Evolutionary conservation across 2,888 invertebrate species (phyloP).

Genomic region (Lissonota sp.): DNA sequence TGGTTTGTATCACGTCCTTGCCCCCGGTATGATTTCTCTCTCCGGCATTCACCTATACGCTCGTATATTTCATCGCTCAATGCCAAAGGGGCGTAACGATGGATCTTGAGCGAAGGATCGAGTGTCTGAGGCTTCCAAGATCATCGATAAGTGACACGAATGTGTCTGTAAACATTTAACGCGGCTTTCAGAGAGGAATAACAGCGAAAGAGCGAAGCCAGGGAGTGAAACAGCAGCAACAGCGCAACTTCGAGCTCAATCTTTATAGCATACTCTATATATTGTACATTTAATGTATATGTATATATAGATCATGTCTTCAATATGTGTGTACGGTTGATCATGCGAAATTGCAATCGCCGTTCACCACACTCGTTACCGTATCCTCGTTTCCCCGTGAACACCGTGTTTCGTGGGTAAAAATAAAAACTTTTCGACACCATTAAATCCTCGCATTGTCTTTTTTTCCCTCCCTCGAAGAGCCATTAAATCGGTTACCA

Average conservation of each 20-base stretch:
- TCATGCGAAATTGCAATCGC: constrained; percentile 7
- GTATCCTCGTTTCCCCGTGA: neutral
- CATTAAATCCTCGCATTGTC: neutral
- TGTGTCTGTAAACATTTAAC: neutral
- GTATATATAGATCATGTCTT: constrained; percentile 15
- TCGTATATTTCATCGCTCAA: neutral
- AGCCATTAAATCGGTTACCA: no score
- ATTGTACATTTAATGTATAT: constrained; percentile 11
- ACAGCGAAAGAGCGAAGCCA: constrained; percentile 32
- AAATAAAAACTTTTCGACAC: neutral
- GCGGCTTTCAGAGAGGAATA: constrained; percentile 50
- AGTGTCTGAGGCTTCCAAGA: no score
- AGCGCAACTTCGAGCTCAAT: constrained; percentile 44
- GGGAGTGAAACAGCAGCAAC: constrained; percentile 32
- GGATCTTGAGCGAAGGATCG: no score
- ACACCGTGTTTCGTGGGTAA: constrained; percentile 11
- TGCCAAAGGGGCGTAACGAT: no score
- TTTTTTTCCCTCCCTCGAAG: neutral
- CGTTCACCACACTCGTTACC: constrained; percentile 50
- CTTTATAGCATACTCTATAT: constrained; percentile 42
- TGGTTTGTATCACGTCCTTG: constrained; percentile 82
- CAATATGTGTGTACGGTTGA: neutral
- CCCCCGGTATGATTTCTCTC: constrained; percentile 82
- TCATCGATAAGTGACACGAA: neutral
- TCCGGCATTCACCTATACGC: constrained; percentile 77